Evolutionary conservation across 2,113 vertebrate genomes (phyloP), one percentile per base, ranked within the genome.

Genomic region (Saccopteryx bilineata): DNA sequence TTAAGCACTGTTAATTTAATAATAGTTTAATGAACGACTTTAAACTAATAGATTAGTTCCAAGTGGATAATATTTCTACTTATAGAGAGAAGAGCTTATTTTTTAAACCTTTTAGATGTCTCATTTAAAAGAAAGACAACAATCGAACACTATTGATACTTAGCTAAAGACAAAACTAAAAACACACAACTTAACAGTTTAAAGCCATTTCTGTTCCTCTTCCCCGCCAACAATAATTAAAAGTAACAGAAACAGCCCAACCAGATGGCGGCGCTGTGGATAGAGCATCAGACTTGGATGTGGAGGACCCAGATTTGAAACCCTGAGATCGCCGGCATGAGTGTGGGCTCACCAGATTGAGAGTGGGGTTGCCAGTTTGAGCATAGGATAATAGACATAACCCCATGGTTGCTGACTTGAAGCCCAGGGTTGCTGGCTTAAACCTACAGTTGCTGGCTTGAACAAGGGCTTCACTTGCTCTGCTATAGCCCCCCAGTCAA

Each of bases 41-140:
- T 50, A 89, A 56, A 63, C 15, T 71, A 90, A 84, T 39, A 66
- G 39, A 61, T 87, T 76, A 76, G 90, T 96, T 93, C 75, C 46
- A 75, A 50, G 72, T 15, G 5, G 17, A 28, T 66, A 82, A 56
- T 60, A 85, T 88, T 95, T 91, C 63, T 15, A 92, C 12, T 56
- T 78, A 80, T 5, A 65, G 26, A 72, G 86, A 96, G 63, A 86
- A 33, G 1, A 80, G n/a, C 1, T 78, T 75, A 68, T 66, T 86
- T 71, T 50, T 50, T 46, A 90, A 69, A 60, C 5, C 15, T 85
- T 93, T 87, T n/a, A 74, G 78, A 86, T 46, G 14, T 58, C 14
- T 85, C 31, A 76, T 39, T 97, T 69, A 90, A 95, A 96, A 80
- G 61, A 89, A 93, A 95, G 26, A 76, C n/a, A 90, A 56, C 5